phyloP scores from a whole-genome alignment of 2,797 vertebrate genomes.

The Lithobates sylvaticus region DNA sequence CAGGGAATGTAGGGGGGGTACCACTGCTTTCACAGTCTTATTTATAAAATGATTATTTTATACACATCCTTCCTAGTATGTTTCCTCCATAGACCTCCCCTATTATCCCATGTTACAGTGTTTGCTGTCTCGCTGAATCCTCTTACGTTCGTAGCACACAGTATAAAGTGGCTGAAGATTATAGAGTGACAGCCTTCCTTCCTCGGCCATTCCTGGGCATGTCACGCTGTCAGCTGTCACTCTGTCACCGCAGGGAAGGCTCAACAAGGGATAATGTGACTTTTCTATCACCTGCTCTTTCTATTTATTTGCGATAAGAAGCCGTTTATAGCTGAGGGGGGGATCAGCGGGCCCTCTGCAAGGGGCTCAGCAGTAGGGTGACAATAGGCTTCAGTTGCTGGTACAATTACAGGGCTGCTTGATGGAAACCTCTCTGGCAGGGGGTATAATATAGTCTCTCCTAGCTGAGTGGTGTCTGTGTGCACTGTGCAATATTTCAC shows the following conservation, averaged over 20 bases:
- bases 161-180: not conserved
- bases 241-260: slow-evolving; percentile 7
- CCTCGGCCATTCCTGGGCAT: not conserved
- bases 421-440: slow-evolving; percentile 1
- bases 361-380: slow-evolving; percentile 9
- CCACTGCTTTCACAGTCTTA: too few species aligned
- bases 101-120: not conserved
- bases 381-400: not conserved
- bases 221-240: slow-evolving; percentile 30
- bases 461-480: slow-evolving; percentile 10
- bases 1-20: too few species aligned
- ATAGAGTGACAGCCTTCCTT: not conserved
- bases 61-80: not conserved
- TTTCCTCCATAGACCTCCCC: not conserved
- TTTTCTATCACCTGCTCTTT: not conserved
- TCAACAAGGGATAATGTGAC: not conserved
- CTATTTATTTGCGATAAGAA: not conserved
- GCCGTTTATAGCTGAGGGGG: not conserved
- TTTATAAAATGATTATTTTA: too few species aligned
- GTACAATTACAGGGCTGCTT: slow-evolving; percentile 15
- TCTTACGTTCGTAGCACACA: not conserved
- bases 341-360: not conserved
- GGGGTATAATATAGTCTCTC: slow-evolving; percentile 7
- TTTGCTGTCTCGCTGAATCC: not conserved
- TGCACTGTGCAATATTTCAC: not conserved